phyloP scores from a whole-genome alignment of 2,888 invertebrate genomes.

The Nemotelus nigrinus region DNA sequence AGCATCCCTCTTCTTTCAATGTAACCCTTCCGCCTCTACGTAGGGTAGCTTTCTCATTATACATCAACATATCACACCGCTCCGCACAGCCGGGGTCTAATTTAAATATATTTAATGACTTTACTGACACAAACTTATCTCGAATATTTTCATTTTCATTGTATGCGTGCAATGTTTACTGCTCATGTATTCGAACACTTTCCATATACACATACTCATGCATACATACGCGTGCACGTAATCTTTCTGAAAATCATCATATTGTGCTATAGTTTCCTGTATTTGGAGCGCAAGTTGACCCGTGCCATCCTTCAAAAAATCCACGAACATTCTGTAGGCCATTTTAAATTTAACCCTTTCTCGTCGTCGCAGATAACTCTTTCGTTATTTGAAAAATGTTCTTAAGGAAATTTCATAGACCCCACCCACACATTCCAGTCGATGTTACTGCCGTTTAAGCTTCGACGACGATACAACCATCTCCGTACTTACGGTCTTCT shows the following conservation, averaged over 20 bases:
- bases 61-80: slow-evolving; percentile 23
- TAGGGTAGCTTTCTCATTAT: slow-evolving; percentile 16
- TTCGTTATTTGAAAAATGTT: slow-evolving; percentile 37
- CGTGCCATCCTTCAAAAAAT: slow-evolving; percentile 32
- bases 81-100: slow-evolving; percentile 37
- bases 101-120: slow-evolving; percentile 34
- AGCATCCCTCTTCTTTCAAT: slow-evolving; percentile 16
- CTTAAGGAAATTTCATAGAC: slow-evolving; percentile 13
- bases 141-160: slow-evolving; percentile 11
- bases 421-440: slow-evolving; percentile 12
- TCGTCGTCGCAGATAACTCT: slow-evolving; percentile 35
- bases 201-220: no score
- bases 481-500: slow-evolving; percentile 11
- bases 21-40: not conserved
- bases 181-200: no score
- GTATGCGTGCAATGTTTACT: not conserved
- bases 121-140: not conserved
- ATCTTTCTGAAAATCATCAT: no score
- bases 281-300: not conserved
- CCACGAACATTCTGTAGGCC: slow-evolving; percentile 38
- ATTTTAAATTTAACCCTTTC: slow-evolving; percentile 30
- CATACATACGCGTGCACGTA: no score
- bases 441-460: not conserved
- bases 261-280: no score
- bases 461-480: slow-evolving; percentile 4